These are phyloP conservation scores for Ecliptopera silaceata DNA, from an alignment of 2,888 invertebrate species.

Conservation along the genomic window DNA sequence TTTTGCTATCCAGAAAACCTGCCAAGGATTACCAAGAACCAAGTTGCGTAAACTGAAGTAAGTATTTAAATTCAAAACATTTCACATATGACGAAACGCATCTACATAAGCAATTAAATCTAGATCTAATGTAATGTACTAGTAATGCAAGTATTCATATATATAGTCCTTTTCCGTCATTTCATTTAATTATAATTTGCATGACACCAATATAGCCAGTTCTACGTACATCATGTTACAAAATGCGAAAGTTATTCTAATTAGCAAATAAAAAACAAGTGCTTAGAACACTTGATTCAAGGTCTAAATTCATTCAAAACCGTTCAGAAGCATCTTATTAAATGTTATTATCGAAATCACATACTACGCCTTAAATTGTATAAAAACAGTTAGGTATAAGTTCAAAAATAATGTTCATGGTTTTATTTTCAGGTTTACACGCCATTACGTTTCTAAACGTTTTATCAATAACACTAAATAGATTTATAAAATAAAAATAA, in stretches of 20 bases:
- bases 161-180: conserved; percentile 42
- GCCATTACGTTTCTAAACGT: too few relatives aligned
- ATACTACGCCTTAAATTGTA: too few relatives aligned
- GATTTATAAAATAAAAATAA: too few relatives aligned
- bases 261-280: neutral
- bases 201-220: conserved; percentile 38
- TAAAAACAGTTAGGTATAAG: too few relatives aligned
- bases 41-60: neutral
- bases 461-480: too few relatives aligned
- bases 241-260: conserved; percentile 5
- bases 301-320: too few relatives aligned
- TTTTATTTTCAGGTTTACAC: too few relatives aligned
- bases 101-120: conserved; percentile 42
- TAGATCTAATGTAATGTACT: conserved; percentile 33
- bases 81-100: conserved; percentile 37
- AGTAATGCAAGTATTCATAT: conserved; percentile 32
- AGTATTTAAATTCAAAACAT: conserved; percentile 26
- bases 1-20: neutral
- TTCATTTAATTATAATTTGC: conserved; percentile 38
- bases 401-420: too few relatives aligned
- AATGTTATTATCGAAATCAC: too few relatives aligned
- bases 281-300: too few relatives aligned
- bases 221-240: conserved; percentile 7
- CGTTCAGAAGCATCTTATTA: too few relatives aligned
- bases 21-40: neutral